Conservation (phyloP, 1,140 invertebrate species). For the Liolophura sinensis region DNA sequence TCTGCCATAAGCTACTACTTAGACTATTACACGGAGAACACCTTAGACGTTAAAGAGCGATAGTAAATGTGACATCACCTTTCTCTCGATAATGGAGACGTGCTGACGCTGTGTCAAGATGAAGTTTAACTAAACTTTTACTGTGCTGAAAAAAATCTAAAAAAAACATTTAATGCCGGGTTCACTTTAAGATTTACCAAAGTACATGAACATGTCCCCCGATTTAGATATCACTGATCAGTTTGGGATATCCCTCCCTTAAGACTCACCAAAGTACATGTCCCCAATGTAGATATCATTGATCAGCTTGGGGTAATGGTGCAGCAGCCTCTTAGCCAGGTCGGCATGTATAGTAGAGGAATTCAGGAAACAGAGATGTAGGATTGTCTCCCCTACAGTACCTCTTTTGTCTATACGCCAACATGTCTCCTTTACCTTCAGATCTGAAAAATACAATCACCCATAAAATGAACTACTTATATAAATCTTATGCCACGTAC, state of each 20-base stretch:
- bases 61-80: too few species aligned
- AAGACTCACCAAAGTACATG: slow-evolving; percentile 87
- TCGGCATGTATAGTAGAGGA: slow-evolving; percentile 89
- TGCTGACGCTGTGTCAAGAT: too few species aligned
- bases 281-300: slow-evolving; percentile 95
- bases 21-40: too few species aligned
- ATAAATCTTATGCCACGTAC: not conserved
- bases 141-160: too few species aligned
- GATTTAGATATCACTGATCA: too few species aligned
- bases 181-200: too few species aligned
- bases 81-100: too few species aligned
- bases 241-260: not conserved
- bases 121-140: too few species aligned
- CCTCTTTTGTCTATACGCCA: slow-evolving; percentile 93
- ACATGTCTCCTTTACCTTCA: slow-evolving; percentile 81
- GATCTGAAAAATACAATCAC: slow-evolving; percentile 41
- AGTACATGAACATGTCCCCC: too few species aligned
- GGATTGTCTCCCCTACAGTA: slow-evolving; percentile 91
- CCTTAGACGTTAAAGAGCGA: too few species aligned
- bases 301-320: slow-evolving; percentile 92
- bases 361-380: slow-evolving; percentile 91
- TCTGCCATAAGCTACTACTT: too few species aligned
- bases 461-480: slow-evolving; percentile 8
- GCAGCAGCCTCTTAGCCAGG: slow-evolving; percentile 86
- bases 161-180: too few species aligned